phyloP scores from a whole-genome alignment of 30 jellyfish, hydroid and myxozoan genomes.

The Euphysa ruthae region DNA sequence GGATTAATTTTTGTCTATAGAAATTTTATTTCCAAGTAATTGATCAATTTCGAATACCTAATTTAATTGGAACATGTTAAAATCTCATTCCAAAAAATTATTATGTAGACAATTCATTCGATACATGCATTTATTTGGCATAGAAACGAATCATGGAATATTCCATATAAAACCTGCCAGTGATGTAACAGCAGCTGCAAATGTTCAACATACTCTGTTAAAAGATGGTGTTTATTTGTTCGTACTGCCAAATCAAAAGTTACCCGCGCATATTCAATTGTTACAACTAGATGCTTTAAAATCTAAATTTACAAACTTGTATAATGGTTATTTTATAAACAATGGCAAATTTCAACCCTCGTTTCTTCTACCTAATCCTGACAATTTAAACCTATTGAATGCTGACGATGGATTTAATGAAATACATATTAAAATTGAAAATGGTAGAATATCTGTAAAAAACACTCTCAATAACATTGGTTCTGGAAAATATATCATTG shows the following conservation, averaged over 20 bases:
- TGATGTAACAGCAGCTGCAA: neutral
- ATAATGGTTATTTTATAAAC: neutral
- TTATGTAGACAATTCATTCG: conserved; percentile 5
- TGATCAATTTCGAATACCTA: too few species aligned
- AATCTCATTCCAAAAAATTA: too few species aligned
- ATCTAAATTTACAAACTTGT: neutral
- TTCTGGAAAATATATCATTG: too few species aligned
- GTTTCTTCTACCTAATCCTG: too few species aligned
- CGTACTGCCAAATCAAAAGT: neutral
- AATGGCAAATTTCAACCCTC: neutral
- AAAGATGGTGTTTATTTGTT: neutral
- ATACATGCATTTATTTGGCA: neutral
- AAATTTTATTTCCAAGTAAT: too few species aligned
- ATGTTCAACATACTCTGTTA: neutral
- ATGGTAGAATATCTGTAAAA: too few species aligned
- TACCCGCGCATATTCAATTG: neutral
- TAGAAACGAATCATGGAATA: conserved; percentile 15
- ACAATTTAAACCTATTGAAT: too few species aligned
- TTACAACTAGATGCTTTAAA: neutral
- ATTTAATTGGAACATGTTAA: too few species aligned
- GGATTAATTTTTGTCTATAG: too few species aligned
- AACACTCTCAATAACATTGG: too few species aligned
- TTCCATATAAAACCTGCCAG: neutral
- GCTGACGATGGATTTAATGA: too few species aligned
- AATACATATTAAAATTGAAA: too few species aligned